Base-by-base conservation (phyloP, 2,113 vertebrate genomes). In the Halichoeres trimaculatus region DNA sequence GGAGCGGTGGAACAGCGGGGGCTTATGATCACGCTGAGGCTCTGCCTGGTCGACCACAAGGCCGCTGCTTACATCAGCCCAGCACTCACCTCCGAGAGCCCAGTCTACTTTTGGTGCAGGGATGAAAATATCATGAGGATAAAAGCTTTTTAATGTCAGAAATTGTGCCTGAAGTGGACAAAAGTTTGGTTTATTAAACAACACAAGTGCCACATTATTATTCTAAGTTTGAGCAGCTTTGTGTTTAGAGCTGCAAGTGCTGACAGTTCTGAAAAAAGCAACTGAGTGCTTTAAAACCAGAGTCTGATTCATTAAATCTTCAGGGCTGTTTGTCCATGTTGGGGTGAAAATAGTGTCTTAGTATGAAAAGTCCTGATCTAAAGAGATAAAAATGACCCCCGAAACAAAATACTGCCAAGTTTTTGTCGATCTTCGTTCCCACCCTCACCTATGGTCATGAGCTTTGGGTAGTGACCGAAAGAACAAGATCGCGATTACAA, bases 111-210 rank as follows among this genome's bases (percentile, higher is more conserved):
- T 77, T 60, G 67, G 1, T 17, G 41, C 54, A 0, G 8, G 48
- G 14, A 13, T 23, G 26, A 69, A 61, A 74, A 68, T 17, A 26
- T 58, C 22, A 38, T 47, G 64, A 36, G 1, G 54, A 81, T 92
- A 91, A 93, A 93, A 91, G 90, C 88, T 86, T 93, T 94, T 91
- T 87, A 84, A 78, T 91, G 91, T 91, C 62, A 34, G 12, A 50
- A 76, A 68, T 78, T 48, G 41, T 52, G 61, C n/a, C 38, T 4
- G 57, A 61, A 45, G 26, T 50, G 34, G 20, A 60, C 11, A 57
- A 75, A 80, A 80, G 30, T 35, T 36, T 41, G 1, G 36, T 5
- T 1, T 66, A 58, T 59, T 35, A 5, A 34, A 67, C 19, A 73
- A 79, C 12, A 47, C 78, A 80, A 67, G 84, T 58, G 41, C 78